phyloP scores from a whole-genome alignment of 2,888 invertebrate genomes.

The Matsumyia berberina region DNA sequence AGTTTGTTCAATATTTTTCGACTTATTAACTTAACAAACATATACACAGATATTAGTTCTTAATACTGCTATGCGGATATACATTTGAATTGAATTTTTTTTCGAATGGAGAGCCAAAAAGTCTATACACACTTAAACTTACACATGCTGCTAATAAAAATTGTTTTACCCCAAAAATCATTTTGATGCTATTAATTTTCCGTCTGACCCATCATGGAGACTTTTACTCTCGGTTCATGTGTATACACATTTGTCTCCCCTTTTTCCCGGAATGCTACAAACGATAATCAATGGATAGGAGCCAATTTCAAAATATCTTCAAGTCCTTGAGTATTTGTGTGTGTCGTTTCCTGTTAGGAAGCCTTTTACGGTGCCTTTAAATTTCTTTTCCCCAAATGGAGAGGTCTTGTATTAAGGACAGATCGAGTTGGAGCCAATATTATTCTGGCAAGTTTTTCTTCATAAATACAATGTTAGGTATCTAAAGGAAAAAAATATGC shows the following conservation, averaged over 20 bases:
- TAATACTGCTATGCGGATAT: background rate
- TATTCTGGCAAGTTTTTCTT: conserved; percentile 37
- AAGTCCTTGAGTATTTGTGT: conserved; percentile 40
- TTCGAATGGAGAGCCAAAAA: background rate
- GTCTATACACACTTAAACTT: background rate
- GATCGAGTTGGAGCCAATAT: conserved; percentile 40
- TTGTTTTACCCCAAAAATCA: conserved; percentile 62
- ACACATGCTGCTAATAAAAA: conserved; percentile 52
- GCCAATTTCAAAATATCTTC: conserved; percentile 63
- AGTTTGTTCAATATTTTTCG: too few species aligned
- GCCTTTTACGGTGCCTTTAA: conserved; percentile 26
- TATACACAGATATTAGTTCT: background rate
- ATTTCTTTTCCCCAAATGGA: conserved; percentile 30
- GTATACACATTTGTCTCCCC: conserved; percentile 55
- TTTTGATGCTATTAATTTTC: conserved; percentile 66
- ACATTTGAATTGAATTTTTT: background rate
- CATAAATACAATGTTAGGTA: conserved; percentile 33
- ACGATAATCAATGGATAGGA: conserved; percentile 61
- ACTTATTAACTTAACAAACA: too few species aligned
- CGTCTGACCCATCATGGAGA: conserved; percentile 63
- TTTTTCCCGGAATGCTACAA: conserved; percentile 40
- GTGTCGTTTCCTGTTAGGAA: conserved; percentile 24
- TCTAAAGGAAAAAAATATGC: conserved; percentile 41
- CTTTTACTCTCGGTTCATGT: conserved; percentile 60
- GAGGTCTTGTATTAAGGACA: conserved; percentile 57